Percentiles rank a stretch among this genome's conserved stretches.
Conservation (phyloP, 2,888 invertebrate genomes). For the Halocaridina rubra region DNA sequence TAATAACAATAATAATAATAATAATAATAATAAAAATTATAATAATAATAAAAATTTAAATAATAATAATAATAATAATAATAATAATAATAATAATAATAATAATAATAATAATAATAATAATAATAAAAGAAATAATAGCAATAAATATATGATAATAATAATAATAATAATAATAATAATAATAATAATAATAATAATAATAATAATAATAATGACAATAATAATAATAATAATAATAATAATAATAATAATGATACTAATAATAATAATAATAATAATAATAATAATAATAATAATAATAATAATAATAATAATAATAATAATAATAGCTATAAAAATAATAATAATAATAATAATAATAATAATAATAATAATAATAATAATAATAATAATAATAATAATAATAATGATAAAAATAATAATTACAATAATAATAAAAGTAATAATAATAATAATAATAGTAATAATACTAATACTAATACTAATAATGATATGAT, state of each 20-base stretch:
- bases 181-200: conserved; percentile 1
- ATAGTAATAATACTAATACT: conserved; percentile 2
- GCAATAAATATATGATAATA: neutral
- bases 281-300: neutral
- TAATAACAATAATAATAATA: neutral
- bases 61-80: neutral
- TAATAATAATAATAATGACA: neutral
- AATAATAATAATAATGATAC: neutral
- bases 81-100: neutral
- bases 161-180: conserved; percentile 16
- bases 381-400: conserved; percentile 10
- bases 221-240: neutral
- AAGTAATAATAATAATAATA: conserved; percentile 3
- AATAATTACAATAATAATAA: conserved; percentile 9
- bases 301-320: neutral
- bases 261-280: neutral
- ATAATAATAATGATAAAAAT: conserved; percentile 2
- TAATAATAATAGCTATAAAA: neutral
- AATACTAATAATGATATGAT: neutral
- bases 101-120: neutral
- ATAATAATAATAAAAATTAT: neutral
- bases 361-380: conserved; percentile 13
- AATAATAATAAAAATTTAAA: neutral
- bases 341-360: conserved; percentile 11
- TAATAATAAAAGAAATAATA: neutral